Base-by-base conservation (phyloP, 2,113 vertebrate genomes). In the Tauraco erythrolophus region DNA sequence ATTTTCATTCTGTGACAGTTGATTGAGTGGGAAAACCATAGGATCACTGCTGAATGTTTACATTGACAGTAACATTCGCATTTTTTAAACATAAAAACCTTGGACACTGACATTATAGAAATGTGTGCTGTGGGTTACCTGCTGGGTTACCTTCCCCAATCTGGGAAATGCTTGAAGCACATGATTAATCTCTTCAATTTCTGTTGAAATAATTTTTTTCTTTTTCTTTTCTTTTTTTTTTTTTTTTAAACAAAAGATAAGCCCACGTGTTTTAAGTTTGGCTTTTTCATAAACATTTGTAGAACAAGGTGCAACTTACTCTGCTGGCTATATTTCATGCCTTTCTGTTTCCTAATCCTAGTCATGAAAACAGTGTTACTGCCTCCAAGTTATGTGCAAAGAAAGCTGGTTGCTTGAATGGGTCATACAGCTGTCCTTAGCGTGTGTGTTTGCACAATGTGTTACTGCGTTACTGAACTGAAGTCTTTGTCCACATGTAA, bases 71-170 rank as follows among this genome's bases (percentile, higher is more conserved):
- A 97, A 80, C 80, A 68, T 94, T 94, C 88, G 56, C 15, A 31
- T 91, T 92, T 1, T 3, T 77, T 89, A 93, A 91, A 95, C 93
- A 90, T 94, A 84, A 94, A 85, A 88, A n/a, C 35, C 45, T 83
- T 92, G 88, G 84, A 70, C 39, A 31, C 53, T 71, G 62, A 50
- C 43, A 74, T 50, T 39, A 51, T n/a, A 74, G 58, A 56, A 84
- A 84, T 70, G 43, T 50, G 35, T 95, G 14, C 50, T 14, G 50
- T 84, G 65, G 56, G 48, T 89, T 92, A 94, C 60, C 76, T 94
- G 68, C 60, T 75, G 24, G n/a, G n/a, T n/a, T n/a, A n/a, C n/a
- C n/a, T n/a, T 53, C 30, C 43, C 37, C 17, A 75, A 2, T 56
- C 23, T 6, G n/a, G 33, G 60, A 88, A 94, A 61, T 33, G 37